Conservation (phyloP, 2,113 vertebrate species). For the Catharus bicknelli region DNA sequence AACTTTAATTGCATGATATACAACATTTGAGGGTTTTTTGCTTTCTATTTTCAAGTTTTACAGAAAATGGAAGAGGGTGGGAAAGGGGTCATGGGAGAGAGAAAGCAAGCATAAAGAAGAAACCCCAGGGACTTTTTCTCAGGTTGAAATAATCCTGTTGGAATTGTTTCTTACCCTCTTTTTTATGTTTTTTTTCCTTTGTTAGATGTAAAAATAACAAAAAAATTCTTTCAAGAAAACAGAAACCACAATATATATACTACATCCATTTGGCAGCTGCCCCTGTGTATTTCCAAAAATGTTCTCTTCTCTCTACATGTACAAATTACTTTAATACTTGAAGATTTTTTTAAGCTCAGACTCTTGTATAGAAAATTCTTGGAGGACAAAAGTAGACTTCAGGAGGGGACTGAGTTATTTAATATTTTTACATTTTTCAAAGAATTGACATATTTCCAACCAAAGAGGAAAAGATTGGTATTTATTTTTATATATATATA, state of each 20-base stretch:
- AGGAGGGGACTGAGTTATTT: slow-evolving; percentile 59
- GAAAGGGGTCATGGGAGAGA: slow-evolving; percentile 24
- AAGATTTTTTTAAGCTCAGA: slow-evolving; percentile 77
- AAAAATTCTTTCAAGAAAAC: slow-evolving; percentile 81
- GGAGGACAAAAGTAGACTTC: slow-evolving; percentile 83
- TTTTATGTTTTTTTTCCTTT: slow-evolving; percentile 72
- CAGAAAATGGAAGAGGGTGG: slow-evolving; percentile 78
- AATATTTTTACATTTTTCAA: slow-evolving; percentile 75
- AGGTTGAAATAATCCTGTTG: slow-evolving; percentile 77
- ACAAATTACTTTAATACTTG: slow-evolving; percentile 86
- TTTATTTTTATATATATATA: slow-evolving; percentile 82
- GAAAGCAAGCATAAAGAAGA: slow-evolving; percentile 80
- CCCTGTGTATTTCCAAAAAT: slow-evolving; percentile 83
- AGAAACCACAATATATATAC: slow-evolving; percentile 86
- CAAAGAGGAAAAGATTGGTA: slow-evolving; percentile 78
- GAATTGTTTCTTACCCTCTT: slow-evolving; percentile 80
- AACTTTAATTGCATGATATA: slow-evolving; percentile 88
- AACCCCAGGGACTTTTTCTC: slow-evolving; percentile 75
- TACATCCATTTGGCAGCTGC: slow-evolving; percentile 86
- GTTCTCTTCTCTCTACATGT: slow-evolving; percentile 81
- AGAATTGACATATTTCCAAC: slow-evolving; percentile 80
- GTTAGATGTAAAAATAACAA: slow-evolving; percentile 87
- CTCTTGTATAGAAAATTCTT: slow-evolving; percentile 83
- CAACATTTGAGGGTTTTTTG: slow-evolving; percentile 82
- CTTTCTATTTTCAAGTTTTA: slow-evolving; percentile 86